These are phyloP conservation scores for Malaclemys terrapin DNA, from an alignment of 2,113 vertebrate species.

Conservation along the genomic window DNA sequence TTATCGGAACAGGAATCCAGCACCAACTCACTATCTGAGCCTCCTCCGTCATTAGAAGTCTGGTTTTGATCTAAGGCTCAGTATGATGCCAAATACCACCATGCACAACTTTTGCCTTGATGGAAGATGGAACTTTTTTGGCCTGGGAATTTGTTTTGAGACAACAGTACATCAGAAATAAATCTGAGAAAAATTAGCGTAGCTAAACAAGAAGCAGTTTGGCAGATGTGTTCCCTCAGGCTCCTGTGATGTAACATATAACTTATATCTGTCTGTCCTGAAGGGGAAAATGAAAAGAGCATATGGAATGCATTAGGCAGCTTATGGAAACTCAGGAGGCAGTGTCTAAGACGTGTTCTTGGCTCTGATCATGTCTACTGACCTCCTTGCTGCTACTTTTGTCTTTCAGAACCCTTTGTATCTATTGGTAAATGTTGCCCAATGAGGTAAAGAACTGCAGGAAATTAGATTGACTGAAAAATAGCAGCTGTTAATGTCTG, in stretches of 20 bases:
- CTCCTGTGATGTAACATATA: not conserved
- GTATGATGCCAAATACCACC: not conserved
- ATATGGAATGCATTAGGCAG: not conserved
- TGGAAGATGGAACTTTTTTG: not conserved
- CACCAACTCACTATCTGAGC: not conserved
- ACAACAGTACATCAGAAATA: not conserved
- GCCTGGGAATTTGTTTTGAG: not conserved
- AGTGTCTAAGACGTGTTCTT: not conserved
- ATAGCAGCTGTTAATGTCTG: not conserved
- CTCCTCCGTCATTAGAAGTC: not conserved
- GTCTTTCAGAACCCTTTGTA: not conserved
- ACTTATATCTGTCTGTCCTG: not conserved
- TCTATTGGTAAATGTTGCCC: not conserved
- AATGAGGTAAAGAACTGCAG: not conserved
- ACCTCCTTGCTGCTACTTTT: not conserved
- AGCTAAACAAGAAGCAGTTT: not conserved
- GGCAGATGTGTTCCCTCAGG: not conserved
- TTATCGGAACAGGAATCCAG: not conserved
- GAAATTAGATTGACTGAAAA: not conserved
- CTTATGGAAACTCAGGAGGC: not conserved
- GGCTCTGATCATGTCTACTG: not conserved
- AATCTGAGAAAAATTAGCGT: not conserved
- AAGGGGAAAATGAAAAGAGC: not conserved
- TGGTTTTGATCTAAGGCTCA: not conserved
- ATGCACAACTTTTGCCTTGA: not conserved